These are phyloP conservation scores for Brienomyrus longianalis DNA, from an alignment of 2,113 vertebrate genomes.

Conservation along the genomic window DNA sequence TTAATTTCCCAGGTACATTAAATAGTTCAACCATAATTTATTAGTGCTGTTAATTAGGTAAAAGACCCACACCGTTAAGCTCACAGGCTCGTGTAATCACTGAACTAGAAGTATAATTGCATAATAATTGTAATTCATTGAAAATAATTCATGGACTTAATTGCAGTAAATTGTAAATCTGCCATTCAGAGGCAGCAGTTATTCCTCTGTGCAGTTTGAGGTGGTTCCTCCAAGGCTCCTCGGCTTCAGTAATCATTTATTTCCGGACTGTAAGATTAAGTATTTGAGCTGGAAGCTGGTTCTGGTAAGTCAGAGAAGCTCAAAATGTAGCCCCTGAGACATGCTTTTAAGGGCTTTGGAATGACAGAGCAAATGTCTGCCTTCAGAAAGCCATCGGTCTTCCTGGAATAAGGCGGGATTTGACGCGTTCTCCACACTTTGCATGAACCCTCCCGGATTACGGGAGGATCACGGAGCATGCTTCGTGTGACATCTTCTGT, in stretches of 20 bases:
- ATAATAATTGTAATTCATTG: conserved; percentile 16
- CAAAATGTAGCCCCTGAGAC: background rate
- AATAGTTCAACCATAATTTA: conserved; percentile 11
- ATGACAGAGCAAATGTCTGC: background rate
- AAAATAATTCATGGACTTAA: conserved; percentile 12
- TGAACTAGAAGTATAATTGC: conserved; percentile 15
- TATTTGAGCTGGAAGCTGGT: background rate
- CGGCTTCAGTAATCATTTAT: background rate
- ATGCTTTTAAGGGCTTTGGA: background rate
- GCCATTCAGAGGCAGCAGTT: conserved; percentile 18
- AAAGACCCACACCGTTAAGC: conserved; percentile 13
- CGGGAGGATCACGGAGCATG: background rate
- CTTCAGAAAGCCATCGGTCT: background rate
- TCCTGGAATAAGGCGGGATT: background rate
- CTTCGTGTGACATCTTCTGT: background rate
- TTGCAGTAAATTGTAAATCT: conserved; percentile 24
- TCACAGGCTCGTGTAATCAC: background rate
- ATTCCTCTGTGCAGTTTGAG: background rate
- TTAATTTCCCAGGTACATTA: conserved; percentile 13
- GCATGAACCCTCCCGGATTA: background rate
- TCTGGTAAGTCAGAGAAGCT: background rate
- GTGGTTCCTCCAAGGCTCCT: background rate
- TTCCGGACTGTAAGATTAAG: conserved; percentile 1
- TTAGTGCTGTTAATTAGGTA: conserved; percentile 22
- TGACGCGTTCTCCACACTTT: background rate